Evolutionary conservation across 1,140 invertebrate species (phyloP), one percentile per base, ranked within the genome.

Genomic region (Neuroterus valhalla): DNA sequence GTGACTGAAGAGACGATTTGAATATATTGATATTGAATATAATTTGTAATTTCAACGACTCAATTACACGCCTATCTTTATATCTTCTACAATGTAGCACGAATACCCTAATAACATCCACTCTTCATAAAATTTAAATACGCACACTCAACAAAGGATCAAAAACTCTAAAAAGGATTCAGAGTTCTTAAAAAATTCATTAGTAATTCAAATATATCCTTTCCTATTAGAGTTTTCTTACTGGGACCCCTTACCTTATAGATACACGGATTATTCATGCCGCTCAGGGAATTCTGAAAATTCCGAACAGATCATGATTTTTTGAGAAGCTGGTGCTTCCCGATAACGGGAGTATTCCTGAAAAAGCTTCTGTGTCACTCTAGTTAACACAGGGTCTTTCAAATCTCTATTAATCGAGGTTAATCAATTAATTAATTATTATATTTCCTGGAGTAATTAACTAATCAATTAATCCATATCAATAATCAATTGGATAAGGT

Each of bases 41-140:
- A 17, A 50, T 38, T 71, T 44, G 26, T 43, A 50, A 72, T 66
- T 72, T 55, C 70, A 46, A 66, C 19, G 66, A 43, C 55, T 17
- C 48, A 50, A 62, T 55, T 52, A 44, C 50, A 66, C 52, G 55
- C 44, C 52, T 62, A 66, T 46, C 62, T 72, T 46, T 45, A 55
- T 45, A 66, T 44, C 15, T 72, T 66, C 66, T 43, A 66, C 66
- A 26, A 66, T 62, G 43, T 72, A 62, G 23, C 55, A 31, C 55
- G 31, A 62, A 26, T 23, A 31, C 21, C n/a, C 55, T 62, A 31
- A 38, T 62, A 62, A 38, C 55, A 62, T 6, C 8, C 55, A 62
- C 31, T 15, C 55, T 62, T 38, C 26, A 62, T 62, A 62, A 62
- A 62, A 23, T 62, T 62, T 26, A 62, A 31, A 15, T 62, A 62